These are phyloP conservation scores for Gobionotothen gibberifrons DNA, from an alignment of 2,797 vertebrate genomes.

Conservation along the genomic window DNA sequence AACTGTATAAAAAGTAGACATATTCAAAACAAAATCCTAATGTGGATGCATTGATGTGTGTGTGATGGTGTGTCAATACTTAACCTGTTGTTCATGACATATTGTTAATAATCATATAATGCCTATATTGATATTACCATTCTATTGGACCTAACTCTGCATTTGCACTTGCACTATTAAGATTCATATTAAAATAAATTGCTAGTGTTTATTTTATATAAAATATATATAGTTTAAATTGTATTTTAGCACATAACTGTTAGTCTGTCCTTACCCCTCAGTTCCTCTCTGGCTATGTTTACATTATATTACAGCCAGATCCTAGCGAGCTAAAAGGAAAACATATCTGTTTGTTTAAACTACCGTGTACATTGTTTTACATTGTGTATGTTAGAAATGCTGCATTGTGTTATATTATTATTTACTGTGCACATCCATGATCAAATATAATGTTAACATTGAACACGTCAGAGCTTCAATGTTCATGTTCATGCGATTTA, in stretches of 20 bases:
- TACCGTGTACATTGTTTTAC: slow-evolving; percentile 51
- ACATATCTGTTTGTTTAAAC: slow-evolving; percentile 61
- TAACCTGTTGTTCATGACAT: slow-evolving; percentile 56
- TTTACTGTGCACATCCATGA: slow-evolving; percentile 39
- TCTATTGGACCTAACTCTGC: slow-evolving; percentile 77
- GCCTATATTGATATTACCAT: slow-evolving; percentile 65
- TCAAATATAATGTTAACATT: slow-evolving; percentile 27
- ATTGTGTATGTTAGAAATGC: slow-evolving; percentile 56
- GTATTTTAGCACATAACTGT: slow-evolving; percentile 57
- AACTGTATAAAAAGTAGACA: slow-evolving; percentile 37
- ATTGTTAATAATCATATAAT: slow-evolving; percentile 53
- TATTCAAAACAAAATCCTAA: slow-evolving; percentile 64
- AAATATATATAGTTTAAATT: slow-evolving; percentile 45
- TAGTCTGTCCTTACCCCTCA: slow-evolving; percentile 35
- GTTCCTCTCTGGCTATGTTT: slow-evolving; percentile 76
- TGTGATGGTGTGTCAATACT: slow-evolving; percentile 52
- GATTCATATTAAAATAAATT: slow-evolving; percentile 64
- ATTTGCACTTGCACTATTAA: slow-evolving; percentile 79
- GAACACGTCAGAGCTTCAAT: slow-evolving; percentile 15
- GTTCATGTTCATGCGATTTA: slow-evolving; percentile 24
- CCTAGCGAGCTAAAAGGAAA: slow-evolving; percentile 52
- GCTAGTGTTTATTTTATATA: slow-evolving; percentile 72
- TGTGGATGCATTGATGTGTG: slow-evolving; percentile 62
- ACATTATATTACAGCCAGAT: slow-evolving; percentile 73
- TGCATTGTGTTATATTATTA: slow-evolving; percentile 47